Conservation (phyloP, 2,797 vertebrate genomes). For the Neomorphus geoffroyi region DNA sequence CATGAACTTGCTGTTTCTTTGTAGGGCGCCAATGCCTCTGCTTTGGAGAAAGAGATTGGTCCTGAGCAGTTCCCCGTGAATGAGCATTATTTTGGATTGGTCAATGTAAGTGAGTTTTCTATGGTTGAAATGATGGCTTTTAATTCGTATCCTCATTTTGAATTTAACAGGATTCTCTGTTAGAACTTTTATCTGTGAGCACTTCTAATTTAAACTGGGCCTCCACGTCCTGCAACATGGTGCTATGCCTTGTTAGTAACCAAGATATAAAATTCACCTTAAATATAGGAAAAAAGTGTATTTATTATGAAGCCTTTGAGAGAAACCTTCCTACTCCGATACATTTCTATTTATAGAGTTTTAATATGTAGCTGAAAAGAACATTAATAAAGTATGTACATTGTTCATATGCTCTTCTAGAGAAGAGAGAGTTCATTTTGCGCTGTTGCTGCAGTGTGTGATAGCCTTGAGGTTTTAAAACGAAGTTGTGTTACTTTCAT, state of each 20-base stretch:
- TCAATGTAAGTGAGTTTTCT: constrained; percentile 68
- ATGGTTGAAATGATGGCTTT: not conserved
- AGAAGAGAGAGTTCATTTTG: not conserved
- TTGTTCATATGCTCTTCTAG: not conserved
- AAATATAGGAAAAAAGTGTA: not conserved
- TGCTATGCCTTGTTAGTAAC: not conserved
- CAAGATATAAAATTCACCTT: not conserved
- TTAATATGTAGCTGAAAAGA: not conserved
- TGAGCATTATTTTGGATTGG: constrained; percentile 77
- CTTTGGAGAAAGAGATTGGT: constrained; percentile 81
- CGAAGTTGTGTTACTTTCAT: not conserved
- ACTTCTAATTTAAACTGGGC: not conserved
- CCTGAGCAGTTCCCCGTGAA: constrained; percentile 76
- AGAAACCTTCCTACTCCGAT: not conserved
- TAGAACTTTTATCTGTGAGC: not conserved
- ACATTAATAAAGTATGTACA: fast-evolving
- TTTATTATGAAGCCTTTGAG: not conserved
- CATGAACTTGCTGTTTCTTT: not conserved
- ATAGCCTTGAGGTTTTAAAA: not conserved
- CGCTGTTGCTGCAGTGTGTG: not conserved
- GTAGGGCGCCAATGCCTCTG: constrained; percentile 75
- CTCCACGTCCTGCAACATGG: not conserved
- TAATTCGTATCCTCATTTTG: not conserved
- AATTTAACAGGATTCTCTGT: not conserved
- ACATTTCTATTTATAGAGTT: not conserved